These are phyloP conservation scores for Dicyrtomina minuta DNA, from an alignment of 2,888 invertebrate genomes.

Conservation along the genomic window DNA sequence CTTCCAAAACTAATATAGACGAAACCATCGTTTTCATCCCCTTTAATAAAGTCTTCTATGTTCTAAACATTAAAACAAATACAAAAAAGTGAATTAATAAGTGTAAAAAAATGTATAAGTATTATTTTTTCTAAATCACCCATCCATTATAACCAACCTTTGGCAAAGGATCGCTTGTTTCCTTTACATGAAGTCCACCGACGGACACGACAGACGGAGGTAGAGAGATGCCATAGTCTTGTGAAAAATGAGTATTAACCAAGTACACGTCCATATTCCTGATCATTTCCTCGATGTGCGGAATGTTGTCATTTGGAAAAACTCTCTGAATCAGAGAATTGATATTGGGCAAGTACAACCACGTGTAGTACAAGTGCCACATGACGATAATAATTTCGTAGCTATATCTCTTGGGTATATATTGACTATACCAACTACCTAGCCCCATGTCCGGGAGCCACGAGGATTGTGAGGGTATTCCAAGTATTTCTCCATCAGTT, in stretches of 20 bases:
- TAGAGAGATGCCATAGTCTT: background rate
- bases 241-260: background rate
- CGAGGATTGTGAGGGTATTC: background rate
- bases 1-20: too few relatives aligned
- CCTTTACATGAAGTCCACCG: background rate
- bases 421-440: background rate
- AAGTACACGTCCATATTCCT: background rate
- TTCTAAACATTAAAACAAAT: too few relatives aligned
- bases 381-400: background rate
- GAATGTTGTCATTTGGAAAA: background rate
- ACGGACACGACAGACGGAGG: background rate
- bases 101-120: too few relatives aligned
- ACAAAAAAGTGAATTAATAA: too few relatives aligned
- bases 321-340: background rate
- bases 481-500: background rate
- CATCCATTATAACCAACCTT: background rate
- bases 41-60: too few relatives aligned
- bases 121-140: too few relatives aligned
- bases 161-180: background rate
- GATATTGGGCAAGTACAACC: background rate
- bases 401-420: background rate
- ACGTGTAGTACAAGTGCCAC: background rate
- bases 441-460: background rate
- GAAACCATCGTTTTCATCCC: too few relatives aligned
- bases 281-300: too few relatives aligned